phyloP scores from a whole-genome alignment of 2,797 vertebrate genomes.

The Etheostoma perlongum region DNA sequence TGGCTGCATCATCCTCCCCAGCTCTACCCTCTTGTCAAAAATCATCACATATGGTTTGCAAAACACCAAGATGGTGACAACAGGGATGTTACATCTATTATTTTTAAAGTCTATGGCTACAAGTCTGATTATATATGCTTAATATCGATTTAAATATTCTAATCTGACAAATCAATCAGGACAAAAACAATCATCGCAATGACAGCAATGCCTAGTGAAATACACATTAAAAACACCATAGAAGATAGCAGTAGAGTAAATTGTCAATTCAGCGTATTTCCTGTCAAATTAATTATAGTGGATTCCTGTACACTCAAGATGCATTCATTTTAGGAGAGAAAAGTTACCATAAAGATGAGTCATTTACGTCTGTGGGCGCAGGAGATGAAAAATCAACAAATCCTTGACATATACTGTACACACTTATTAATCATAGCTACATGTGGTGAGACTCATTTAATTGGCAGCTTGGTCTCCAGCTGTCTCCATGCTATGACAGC shows the following conservation, averaged over 20 bases:
- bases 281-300: neutral
- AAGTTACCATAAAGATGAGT: conserved; percentile 6
- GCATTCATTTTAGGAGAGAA: neutral
- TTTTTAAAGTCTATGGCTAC: too few relatives aligned
- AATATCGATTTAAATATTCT: neutral
- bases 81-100: too few relatives aligned
- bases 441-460: conserved; percentile 1
- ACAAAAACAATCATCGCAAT: neutral
- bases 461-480: neutral
- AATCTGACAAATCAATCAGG: neutral
- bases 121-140: neutral
- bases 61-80: too few relatives aligned
- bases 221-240: neutral
- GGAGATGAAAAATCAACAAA: neutral
- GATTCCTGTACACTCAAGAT: neutral
- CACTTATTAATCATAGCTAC: conserved; percentile 8
- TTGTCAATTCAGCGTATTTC: neutral
- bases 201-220: neutral
- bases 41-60: too few relatives aligned
- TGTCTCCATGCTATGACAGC: conserved; percentile 8
- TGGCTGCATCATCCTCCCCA: too few relatives aligned
- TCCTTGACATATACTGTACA: neutral
- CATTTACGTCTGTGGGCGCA: neutral
- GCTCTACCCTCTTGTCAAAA: too few relatives aligned
- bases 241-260: neutral